Conservation (phyloP, 1,140 invertebrate genomes). For the Penaeus indicus region DNA sequence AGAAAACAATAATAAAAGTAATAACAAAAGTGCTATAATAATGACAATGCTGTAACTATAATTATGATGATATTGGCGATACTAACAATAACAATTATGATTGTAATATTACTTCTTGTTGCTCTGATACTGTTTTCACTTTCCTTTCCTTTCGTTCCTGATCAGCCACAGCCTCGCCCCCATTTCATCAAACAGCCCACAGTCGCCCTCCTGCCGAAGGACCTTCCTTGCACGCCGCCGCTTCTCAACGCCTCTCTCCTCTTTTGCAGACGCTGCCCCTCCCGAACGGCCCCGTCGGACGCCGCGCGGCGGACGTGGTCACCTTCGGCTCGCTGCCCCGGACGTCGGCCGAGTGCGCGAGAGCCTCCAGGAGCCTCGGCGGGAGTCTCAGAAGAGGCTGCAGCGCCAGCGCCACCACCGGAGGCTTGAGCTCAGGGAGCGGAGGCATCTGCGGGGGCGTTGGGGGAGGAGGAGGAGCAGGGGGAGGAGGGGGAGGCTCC, state of each 20-base stretch:
- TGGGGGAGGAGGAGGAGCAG: background rate
- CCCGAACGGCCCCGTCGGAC: constrained; percentile 42
- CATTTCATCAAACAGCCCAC: background rate
- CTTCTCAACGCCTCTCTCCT: background rate
- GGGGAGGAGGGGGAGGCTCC: background rate
- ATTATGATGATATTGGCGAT: no score
- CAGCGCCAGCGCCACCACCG: constrained; percentile 21
- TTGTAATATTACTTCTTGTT: background rate
- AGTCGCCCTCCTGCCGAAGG: background rate
- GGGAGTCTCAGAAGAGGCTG: constrained; percentile 46
- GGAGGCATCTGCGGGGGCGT: constrained; percentile 9
- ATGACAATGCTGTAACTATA: no score
- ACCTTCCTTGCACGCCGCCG: no score
- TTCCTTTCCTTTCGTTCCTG: background rate
- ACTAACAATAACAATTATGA: no score
- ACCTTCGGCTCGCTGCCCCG: constrained; percentile 40
- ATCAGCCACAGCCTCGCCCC: background rate
- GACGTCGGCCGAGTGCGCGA: constrained; percentile 33
- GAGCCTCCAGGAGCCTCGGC: constrained; percentile 29
- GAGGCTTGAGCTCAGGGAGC: background rate
- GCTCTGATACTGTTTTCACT: background rate
- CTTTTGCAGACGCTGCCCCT: constrained; percentile 54
- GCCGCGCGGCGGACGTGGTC: constrained; percentile 36
- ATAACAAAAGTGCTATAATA: no score
- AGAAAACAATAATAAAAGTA: no score